Conservation (phyloP, 2,888 invertebrate species). For the Drosophila paranaensis region DNA sequence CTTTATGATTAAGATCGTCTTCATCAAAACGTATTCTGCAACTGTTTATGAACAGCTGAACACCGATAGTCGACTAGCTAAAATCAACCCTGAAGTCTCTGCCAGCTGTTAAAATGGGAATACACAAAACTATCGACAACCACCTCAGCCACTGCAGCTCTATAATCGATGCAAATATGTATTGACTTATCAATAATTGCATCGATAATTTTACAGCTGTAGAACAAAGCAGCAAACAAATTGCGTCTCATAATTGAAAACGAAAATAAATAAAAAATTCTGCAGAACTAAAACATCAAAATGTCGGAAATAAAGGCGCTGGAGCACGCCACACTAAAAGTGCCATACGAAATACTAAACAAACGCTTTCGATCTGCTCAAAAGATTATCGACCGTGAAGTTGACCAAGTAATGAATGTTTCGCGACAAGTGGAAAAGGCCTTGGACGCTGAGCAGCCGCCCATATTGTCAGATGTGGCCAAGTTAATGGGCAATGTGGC, state of each 20-base stretch:
- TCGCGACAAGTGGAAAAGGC: conserved; percentile 88
- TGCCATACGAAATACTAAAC: conserved; percentile 98
- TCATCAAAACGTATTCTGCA: background rate
- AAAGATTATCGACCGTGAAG: conserved; percentile 96
- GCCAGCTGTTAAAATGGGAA: background rate
- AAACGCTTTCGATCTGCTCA: conserved; percentile 98
- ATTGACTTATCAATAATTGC: conserved; percentile 14
- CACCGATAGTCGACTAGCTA: rapidly evolving
- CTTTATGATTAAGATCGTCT: background rate
- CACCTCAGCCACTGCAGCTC: conserved; percentile 7
- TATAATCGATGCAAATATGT: conserved; percentile 6
- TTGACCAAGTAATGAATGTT: conserved; percentile 93
- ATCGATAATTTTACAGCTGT: conserved; percentile 56
- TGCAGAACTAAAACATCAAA: conserved; percentile 52
- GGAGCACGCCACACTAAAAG: conserved; percentile 98
- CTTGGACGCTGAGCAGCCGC: conserved; percentile 83
- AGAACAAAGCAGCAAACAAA: conserved; percentile 49
- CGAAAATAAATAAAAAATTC: conserved; percentile 43
- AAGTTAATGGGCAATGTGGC: conserved; percentile 94
- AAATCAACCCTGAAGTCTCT: background rate
- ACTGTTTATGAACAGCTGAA: background rate
- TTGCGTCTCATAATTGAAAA: conserved; percentile 51
- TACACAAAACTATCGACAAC: conserved; percentile 8
- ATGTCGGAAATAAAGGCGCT: conserved; percentile 97
- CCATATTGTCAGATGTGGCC: conserved; percentile 88